Evolutionary conservation across 2,888 invertebrate species (phyloP).

Genomic region (Rhogogaster chlorosoma): DNA sequence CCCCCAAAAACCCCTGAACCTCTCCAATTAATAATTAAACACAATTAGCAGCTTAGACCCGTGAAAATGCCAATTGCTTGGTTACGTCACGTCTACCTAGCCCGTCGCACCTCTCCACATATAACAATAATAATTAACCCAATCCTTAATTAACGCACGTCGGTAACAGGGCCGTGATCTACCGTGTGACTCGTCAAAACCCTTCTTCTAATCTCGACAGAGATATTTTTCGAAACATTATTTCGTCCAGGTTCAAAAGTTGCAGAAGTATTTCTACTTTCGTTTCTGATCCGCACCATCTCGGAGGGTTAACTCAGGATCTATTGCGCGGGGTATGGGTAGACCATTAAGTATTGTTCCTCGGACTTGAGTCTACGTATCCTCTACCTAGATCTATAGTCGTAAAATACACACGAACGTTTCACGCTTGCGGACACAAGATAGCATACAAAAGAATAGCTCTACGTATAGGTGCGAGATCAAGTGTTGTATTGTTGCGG

Average conservation of each 20-base stretch:
- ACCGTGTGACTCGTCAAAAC: background rate
- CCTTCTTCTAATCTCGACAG: background rate
- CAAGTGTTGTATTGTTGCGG: constrained; percentile 67
- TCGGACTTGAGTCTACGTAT: constrained; percentile 39
- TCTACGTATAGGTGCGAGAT: constrained; percentile 55
- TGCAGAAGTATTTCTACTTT: background rate
- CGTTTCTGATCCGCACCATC: background rate
- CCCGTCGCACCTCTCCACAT: background rate
- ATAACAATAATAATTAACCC: background rate
- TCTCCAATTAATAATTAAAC: constrained; percentile 36
- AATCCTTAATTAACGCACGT: background rate
- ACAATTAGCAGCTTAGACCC: constrained; percentile 16
- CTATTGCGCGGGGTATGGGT: constrained; percentile 53
- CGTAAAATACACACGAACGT: constrained; percentile 30
- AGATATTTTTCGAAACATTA: background rate
- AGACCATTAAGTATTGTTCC: constrained; percentile 56
- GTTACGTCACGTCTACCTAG: background rate
- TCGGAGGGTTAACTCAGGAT: constrained; percentile 48
- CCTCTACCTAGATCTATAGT: background rate
- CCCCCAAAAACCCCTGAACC: background rate
- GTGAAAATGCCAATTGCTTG: constrained; percentile 16
- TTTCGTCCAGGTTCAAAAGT: background rate
- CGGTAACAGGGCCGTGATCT: background rate
- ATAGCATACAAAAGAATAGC: constrained; percentile 30
- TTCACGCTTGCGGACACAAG: constrained; percentile 34